Evolutionary conservation across 2,797 vertebrate genomes (phyloP), one percentile per base, ranked within the genome.

Genomic region (Enteromius trimaculatus): DNA sequence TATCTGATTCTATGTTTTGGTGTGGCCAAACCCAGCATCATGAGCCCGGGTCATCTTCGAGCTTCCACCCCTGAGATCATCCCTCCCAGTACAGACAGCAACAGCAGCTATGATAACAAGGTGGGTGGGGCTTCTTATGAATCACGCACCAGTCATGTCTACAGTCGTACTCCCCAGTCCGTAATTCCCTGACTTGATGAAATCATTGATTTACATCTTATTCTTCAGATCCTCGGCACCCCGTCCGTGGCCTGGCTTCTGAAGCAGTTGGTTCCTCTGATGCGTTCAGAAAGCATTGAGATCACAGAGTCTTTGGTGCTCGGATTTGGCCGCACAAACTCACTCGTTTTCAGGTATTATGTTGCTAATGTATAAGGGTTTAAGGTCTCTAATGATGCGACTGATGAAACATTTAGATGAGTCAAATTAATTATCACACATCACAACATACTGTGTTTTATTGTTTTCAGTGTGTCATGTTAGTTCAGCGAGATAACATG

Each of bases 1-100:
- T 99, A 99, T 89, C 95, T 99, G 84, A 99, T 99, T 91, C 93
- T 99, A 77, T 99, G 98, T 90, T 97, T 99, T 42, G 98, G 97
- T n/a, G 97, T 99, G n/a, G 98, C 98, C 77, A 98, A 97, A 85
- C 98, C 98, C 11, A 99, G 97, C 92, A 98, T 99, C 92, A 99
- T 99, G 98, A 99, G 98, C 65, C 96, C 97, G 0, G 98, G 98
- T 13, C 98, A 99, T 91, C 94, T 99, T 65, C 92, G 98, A 84
- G 97, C 97, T 21, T 99, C 98, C 79, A 98, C 97, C 1, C 96
- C 97, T 2, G 98, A 99, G 92, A 99, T 99, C 88, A 96, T 96
- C 86, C 96, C 98, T n/a, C 97, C 97, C 68, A 98, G 97, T 1
- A 96, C 97, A 0, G 98, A 99, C 74, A 97, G 96, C 88, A 97